Conservation (phyloP, 2,113 vertebrate species). For the Sphaerodactylus townsendi region DNA sequence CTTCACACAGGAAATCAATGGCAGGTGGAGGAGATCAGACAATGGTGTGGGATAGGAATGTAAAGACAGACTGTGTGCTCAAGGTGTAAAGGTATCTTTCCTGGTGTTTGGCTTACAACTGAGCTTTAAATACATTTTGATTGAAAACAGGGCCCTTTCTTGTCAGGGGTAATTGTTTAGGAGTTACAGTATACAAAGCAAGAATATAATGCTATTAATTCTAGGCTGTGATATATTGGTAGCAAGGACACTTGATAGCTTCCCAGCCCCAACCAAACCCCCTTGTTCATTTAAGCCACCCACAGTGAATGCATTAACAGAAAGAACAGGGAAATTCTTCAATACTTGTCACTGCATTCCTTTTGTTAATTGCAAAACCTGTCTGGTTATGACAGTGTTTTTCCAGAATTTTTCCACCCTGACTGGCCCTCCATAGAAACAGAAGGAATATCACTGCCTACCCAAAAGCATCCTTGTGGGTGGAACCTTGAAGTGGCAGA, state of each 20-base stretch:
- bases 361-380: constrained; percentile 42
- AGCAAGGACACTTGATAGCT: neutral
- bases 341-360: neutral
- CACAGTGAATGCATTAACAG: neutral
- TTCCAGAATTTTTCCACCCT: constrained; percentile 33
- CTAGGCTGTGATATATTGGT: constrained; percentile 2
- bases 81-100: constrained; percentile 32
- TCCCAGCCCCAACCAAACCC: constrained; percentile 5
- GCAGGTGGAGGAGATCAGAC: neutral
- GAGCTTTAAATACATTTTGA: constrained; percentile 29
- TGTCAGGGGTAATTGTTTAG: neutral
- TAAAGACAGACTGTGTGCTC: neutral
- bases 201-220: constrained; percentile 15
- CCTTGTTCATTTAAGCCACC: constrained; percentile 23
- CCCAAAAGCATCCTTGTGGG: neutral
- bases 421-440: constrained; percentile 2
- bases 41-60: neutral
- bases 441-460: neutral
- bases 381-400: constrained; percentile 13
- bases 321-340: neutral
- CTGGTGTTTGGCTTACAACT: constrained; percentile 4
- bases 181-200: constrained; percentile 1
- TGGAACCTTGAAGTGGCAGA: neutral
- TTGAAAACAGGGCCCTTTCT: neutral
- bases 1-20: neutral